These are phyloP conservation scores for Ceratothoa steindachneri DNA, from an alignment of 2,888 invertebrate genomes.

Conservation along the genomic window DNA sequence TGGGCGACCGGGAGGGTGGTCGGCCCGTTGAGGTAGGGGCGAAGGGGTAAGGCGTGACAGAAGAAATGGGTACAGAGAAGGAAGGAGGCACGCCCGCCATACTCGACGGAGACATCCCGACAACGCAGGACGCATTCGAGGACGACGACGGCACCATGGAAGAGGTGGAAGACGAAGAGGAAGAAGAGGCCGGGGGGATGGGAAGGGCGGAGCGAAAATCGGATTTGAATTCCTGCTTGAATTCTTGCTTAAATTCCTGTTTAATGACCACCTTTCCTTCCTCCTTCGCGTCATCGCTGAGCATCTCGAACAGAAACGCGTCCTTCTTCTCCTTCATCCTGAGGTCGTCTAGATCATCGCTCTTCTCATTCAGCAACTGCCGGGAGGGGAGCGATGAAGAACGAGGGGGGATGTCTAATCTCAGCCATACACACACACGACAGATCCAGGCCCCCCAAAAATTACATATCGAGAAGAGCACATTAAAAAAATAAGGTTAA, in stretches of 20 bases:
- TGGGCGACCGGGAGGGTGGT: constrained; percentile 15
- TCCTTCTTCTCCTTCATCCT: constrained; percentile 10
- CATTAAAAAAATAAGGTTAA: too few relatives aligned
- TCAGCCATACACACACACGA: too few relatives aligned
- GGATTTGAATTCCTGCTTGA: background rate
- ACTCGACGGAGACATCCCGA: background rate
- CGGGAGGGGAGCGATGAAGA: background rate
- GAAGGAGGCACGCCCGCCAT: background rate
- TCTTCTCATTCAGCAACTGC: constrained; percentile 33
- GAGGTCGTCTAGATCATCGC: constrained; percentile 31
- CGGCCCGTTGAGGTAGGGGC: constrained; percentile 6
- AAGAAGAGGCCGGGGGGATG: constrained; percentile 19
- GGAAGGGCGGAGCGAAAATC: background rate
- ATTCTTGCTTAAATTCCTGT: background rate
- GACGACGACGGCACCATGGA: background rate
- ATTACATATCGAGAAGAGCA: too few relatives aligned
- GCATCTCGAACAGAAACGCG: background rate
- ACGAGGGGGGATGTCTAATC: too few relatives aligned
- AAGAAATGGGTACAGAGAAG: constrained; percentile 20
- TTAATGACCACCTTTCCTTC: background rate
- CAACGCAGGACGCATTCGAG: background rate
- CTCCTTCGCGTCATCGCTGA: background rate
- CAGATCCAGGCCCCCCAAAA: too few relatives aligned
- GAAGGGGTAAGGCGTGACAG: constrained; percentile 21
- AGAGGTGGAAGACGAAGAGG: constrained; percentile 17